Conservation (phyloP, 2,797 vertebrate genomes). For the Champsocephalus gunnari region DNA sequence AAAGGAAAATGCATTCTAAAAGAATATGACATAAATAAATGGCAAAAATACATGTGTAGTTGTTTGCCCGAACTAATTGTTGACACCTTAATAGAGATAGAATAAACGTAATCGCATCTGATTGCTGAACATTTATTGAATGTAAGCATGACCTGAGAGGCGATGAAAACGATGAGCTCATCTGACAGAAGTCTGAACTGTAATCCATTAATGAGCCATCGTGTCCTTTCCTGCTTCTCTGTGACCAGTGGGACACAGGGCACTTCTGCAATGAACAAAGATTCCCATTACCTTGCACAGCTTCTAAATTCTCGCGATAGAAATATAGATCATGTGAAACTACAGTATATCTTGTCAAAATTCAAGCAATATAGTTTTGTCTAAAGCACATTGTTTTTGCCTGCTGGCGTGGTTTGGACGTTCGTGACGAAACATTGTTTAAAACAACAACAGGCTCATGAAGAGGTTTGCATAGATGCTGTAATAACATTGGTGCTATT, state of each 20-base stretch:
- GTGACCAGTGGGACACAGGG: slow-evolving; percentile 18
- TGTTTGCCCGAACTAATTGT: slow-evolving; percentile 16
- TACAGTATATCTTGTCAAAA: too few species aligned
- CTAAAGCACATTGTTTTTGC: too few species aligned
- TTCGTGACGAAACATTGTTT: too few species aligned
- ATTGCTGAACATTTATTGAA: slow-evolving; percentile 41
- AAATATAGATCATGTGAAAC: too few species aligned
- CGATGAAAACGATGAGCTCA: slow-evolving; percentile 49
- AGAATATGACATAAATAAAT: neutral
- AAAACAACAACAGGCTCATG: too few species aligned
- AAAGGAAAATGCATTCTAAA: neutral
- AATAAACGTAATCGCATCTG: slow-evolving; percentile 24
- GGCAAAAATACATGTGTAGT: neutral
- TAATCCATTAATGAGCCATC: slow-evolving; percentile 52
- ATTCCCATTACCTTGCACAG: neutral
- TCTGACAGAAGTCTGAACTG: slow-evolving; percentile 36
- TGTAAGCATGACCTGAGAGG: slow-evolving; percentile 33
- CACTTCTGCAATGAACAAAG: slow-evolving; percentile 15
- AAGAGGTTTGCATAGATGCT: too few species aligned
- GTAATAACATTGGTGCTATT: too few species aligned
- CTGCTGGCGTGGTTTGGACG: too few species aligned
- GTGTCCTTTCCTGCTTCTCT: slow-evolving; percentile 32
- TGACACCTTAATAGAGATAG: slow-evolving; percentile 18
- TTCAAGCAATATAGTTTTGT: too few species aligned
- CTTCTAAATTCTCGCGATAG: too few species aligned